Evolutionary conservation across 30 jellyfish, hydroid and myxozoan species (phyloP).

Genomic region (Cassiopea andromeda): DNA sequence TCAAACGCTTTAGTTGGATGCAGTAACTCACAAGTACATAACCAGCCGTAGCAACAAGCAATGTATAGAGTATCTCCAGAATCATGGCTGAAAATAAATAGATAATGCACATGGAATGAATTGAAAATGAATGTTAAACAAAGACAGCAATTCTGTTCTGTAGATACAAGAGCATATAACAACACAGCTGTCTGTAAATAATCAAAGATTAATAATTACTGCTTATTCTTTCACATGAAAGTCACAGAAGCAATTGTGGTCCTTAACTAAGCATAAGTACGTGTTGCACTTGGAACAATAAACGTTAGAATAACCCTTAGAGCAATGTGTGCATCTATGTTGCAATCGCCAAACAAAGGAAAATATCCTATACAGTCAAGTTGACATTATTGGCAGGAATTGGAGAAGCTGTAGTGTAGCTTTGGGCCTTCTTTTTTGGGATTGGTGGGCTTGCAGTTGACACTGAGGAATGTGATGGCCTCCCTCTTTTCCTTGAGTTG

Average conservation of each 20-base stretch:
- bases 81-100: too few species aligned
- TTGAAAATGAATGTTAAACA: too few species aligned
- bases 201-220: background rate
- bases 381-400: constrained; percentile 8
- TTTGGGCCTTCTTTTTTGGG: too few species aligned
- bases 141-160: too few species aligned
- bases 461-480: background rate
- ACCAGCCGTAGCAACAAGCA: too few species aligned
- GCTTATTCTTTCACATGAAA: background rate
- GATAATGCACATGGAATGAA: too few species aligned
- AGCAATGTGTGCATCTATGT: constrained; percentile 7
- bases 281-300: constrained; percentile 12
- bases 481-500: background rate
- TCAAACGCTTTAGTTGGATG: too few species aligned
- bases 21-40: too few species aligned
- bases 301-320: background rate
- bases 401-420: background rate
- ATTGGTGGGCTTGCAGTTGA: background rate
- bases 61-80: too few species aligned
- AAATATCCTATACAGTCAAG: constrained; percentile 2
- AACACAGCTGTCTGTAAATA: too few species aligned
- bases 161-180: too few species aligned
- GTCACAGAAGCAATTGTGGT: background rate
- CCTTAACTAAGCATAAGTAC: background rate
- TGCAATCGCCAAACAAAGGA: constrained; percentile 18